Base-by-base conservation (phyloP, 2,888 invertebrate genomes). In the Gymnosoma rotundatum region DNA sequence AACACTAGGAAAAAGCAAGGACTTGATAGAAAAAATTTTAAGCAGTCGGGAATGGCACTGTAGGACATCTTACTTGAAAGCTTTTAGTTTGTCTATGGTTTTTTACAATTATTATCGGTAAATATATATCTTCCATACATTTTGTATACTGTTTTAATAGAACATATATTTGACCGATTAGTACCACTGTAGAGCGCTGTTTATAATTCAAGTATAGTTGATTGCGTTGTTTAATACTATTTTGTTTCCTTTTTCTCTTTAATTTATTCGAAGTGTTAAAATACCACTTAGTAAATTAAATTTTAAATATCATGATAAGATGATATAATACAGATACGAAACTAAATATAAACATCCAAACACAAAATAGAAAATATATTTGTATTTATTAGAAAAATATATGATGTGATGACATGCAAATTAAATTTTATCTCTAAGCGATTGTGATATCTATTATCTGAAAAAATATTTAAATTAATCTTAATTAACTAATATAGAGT, bases 241-340 rank as follows among this genome's bases (percentile, higher is more conserved):
- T 52, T 52, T 6, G 16, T 78, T 61, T 67, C 36, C 0, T 48
- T 2, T 14, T 36, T 36, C n/a, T 42, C 45, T 5, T 48, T 63
- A n/a, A 73, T 52, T 61, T 52, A 32, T 70, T 50, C 10, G 38
- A 83, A 78, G 80, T 78, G 76, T 63, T 84, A 60, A 80, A 80
- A 80, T 78, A 21, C 69, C 80, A 80, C 80, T 84, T 73, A 78
- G 73, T 73, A 80, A 78, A 84, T 84, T 84, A 84, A 84, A 80
- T 80, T 84, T 81, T 84, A 72, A 74, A 58, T 74, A 74, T 64
- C 69, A 70, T 70, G 79, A 70, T 66, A 70, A 75, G 21, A 20
- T 42, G 63, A 74, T 56, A 70, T 79, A 56, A n/a, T 2, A 14
- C 2, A 67, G 45, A 56, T 7, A 45, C 8, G 5, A 9, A 50